Conservation (phyloP, 2,797 vertebrate species). For the Helostoma temminkii region DNA sequence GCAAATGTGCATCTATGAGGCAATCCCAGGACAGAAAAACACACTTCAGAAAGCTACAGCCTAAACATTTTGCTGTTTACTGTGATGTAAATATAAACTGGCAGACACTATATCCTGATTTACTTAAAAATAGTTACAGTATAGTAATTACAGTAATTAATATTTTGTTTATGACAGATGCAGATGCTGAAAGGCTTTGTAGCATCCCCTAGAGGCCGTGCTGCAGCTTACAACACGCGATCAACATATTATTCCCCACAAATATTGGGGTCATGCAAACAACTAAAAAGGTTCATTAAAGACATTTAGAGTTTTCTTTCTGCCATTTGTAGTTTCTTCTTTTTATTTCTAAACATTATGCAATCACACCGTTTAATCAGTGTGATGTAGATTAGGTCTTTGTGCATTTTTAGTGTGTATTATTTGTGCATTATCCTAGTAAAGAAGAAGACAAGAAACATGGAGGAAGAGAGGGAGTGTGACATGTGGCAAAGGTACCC, state of each 20-base stretch:
- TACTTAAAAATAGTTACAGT: too few species aligned
- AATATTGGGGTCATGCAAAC: conserved; percentile 8
- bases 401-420: too few species aligned
- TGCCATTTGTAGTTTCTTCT: conserved; percentile 1
- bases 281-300: not conserved
- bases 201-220: conserved; percentile 49
- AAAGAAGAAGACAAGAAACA: too few species aligned
- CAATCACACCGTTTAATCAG: too few species aligned
- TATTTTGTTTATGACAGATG: conserved; percentile 36
- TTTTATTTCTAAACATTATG: not conserved
- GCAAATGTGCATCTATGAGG: conserved; percentile 7
- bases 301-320: conserved; percentile 2
- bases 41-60: not conserved
- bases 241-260: conserved; percentile 12
- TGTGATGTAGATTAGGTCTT: too few species aligned
- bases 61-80: conserved; percentile 6
- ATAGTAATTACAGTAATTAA: too few species aligned
- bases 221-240: conserved; percentile 33
- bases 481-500: too few species aligned
- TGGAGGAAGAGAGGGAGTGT: too few species aligned
- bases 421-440: too few species aligned
- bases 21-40: conserved; percentile 6
- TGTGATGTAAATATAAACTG: conserved; percentile 11
- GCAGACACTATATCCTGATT: not conserved
- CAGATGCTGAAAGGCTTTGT: conserved; percentile 9